Evolutionary conservation across 2,888 invertebrate genomes (phyloP), one percentile per base, ranked within the genome.

Genomic region (Parnassius smintheus): DNA sequence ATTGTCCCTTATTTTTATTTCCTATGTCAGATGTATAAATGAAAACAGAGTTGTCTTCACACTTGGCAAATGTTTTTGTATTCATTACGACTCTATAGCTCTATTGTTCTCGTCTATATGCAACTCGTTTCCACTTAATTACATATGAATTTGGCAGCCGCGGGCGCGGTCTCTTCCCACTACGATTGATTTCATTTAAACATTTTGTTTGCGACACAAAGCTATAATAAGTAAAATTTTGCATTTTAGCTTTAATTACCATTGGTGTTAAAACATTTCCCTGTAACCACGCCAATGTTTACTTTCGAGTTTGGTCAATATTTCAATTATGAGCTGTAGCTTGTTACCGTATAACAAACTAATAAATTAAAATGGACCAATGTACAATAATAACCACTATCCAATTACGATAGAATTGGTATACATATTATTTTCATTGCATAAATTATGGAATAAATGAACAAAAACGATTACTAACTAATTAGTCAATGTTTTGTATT

Each of bases 41-140:
- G 7, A 35, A 35, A 35, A 35, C 4, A 35, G 0, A 4, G 0
- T 7, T 7, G 7, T 35, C 35, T 4, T 35, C 4, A 35, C 35
- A 35, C 35, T 7, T 35, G 35, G 7, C 35, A 35, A 35, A 2
- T 25, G 25, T 35, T 35, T 35, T 35, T 7, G 0, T 35, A 7
- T 35, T 35, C 62, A 60, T 66, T 60, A 22, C 70, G 57, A 66
- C 75, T 79, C 78, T 54, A 74, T 44, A 11, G 52, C 62, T 57
- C 8, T 54, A 63, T 56, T 55, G 70, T 61, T 64, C 42, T 52
- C 12, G 56, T 49, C n/a, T 62, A 59, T 52, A 59, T 56, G 59
- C 54, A 65, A 61, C 67, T 68, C 68, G 68, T 77, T 76, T 78
- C 75, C 75, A 74, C 73, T 78, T 80, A 78, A 78, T 80, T 78